phyloP scores from a whole-genome alignment of 2,888 invertebrate species.

The Folsomia manolachei region DNA sequence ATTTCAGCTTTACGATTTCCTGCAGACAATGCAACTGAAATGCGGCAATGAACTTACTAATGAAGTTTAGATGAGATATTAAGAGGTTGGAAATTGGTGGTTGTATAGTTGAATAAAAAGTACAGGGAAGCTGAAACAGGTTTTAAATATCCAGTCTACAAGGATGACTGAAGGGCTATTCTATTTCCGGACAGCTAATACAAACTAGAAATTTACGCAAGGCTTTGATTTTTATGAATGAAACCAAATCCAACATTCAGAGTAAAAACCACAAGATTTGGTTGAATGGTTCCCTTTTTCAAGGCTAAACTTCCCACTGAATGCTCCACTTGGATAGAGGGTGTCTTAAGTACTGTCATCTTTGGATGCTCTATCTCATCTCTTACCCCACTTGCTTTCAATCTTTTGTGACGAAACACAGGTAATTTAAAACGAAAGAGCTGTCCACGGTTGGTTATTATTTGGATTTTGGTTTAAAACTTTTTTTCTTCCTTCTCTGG shows the following conservation, averaged over 20 bases:
- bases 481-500: conserved; percentile 22
- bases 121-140: neutral
- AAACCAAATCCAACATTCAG: neutral
- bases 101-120: neutral
- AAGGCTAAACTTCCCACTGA: too few species aligned
- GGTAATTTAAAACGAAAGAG: conserved; percentile 25
- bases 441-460: neutral
- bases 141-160: too few species aligned
- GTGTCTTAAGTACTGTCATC: too few species aligned
- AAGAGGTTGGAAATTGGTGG: too few species aligned
- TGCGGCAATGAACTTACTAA: neutral
- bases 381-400: neutral
- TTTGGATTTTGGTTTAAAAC: conserved; percentile 10
- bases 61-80: neutral
- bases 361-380: too few species aligned
- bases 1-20: neutral
- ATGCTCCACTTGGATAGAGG: too few species aligned
- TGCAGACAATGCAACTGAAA: neutral
- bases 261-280: too few species aligned
- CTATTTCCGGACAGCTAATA: neutral
- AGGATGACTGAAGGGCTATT: neutral
- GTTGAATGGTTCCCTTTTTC: too few species aligned
- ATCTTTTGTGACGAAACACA: neutral
- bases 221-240: neutral
- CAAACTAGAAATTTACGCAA: neutral